Conservation (phyloP, 2,113 vertebrate genomes). For the Vulpes ferrilata region DNA sequence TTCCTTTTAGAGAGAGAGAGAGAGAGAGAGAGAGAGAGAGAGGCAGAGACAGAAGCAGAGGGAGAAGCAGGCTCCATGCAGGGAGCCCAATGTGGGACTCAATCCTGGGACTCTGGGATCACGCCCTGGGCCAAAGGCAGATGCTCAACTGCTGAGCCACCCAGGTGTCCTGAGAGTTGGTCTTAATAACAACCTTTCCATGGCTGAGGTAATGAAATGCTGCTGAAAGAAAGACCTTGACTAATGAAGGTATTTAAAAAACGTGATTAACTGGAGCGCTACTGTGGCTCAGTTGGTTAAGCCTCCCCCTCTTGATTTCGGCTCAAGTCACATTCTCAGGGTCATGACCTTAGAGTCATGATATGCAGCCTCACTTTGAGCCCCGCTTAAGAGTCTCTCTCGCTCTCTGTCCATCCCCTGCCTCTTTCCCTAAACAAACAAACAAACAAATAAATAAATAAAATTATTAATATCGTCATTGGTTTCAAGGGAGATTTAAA, state of each 20-base stretch:
- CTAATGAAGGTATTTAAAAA: neutral
- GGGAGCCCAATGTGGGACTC: too few relatives aligned
- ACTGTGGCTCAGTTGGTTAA: neutral
- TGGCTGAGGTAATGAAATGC: neutral
- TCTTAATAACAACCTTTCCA: neutral
- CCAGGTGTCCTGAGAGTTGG: neutral
- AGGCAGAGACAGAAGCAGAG: too few relatives aligned
- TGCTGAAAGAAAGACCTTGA: constrained; percentile 22
- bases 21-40: too few relatives aligned
- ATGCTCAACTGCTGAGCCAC: too few relatives aligned
- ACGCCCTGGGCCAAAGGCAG: too few relatives aligned
- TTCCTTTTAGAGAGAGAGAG: too few relatives aligned
- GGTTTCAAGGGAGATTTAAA: constrained; percentile 58
- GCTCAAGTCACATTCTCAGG: neutral
- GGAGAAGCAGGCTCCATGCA: too few relatives aligned
- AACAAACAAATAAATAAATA: neutral
- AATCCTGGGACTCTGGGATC: too few relatives aligned
- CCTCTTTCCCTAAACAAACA: neutral
- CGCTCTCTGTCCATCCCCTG: neutral
- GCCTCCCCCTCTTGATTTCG: neutral
- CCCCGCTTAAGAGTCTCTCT: neutral
- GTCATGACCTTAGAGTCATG: neutral
- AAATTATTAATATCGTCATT: neutral
- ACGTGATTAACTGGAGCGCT: neutral
- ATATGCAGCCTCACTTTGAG: neutral